phyloP scores from a whole-genome alignment of 2,888 invertebrate genomes.

The Drosophila setosimentum region DNA sequence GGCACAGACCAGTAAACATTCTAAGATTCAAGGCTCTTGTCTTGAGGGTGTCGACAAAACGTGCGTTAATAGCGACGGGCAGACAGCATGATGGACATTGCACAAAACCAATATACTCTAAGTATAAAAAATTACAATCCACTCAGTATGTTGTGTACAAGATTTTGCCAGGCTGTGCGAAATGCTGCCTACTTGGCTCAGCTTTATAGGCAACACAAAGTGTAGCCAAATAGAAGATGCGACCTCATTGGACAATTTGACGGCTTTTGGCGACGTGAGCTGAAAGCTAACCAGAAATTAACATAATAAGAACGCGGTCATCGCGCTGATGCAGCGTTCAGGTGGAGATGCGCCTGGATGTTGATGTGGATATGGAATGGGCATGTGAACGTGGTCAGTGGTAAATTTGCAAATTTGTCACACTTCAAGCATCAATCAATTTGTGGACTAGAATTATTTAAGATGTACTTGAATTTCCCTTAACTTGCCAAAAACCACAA shows the following conservation, averaged over 20 bases:
- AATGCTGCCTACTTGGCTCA: conserved; percentile 19
- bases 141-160: conserved; percentile 3
- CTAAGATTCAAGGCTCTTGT: background rate
- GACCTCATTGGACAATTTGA: conserved; percentile 11
- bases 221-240: conserved; percentile 21
- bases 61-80: background rate
- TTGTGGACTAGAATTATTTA: conserved; percentile 4
- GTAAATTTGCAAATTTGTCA: conserved; percentile 61
- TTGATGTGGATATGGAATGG: background rate
- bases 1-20: background rate
- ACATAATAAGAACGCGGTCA: conserved; percentile 39
- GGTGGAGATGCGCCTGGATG: conserved; percentile 7
- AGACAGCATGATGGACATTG: background rate
- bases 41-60: background rate
- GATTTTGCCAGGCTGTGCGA: conserved; percentile 12
- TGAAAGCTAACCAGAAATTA: conserved; percentile 60
- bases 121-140: conserved; percentile 1
- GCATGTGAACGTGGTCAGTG: conserved; percentile 30
- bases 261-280: conserved; percentile 49
- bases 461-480: conserved; percentile 9
- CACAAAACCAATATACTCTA: background rate
- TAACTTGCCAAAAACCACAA: conserved; percentile 3
- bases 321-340: conserved; percentile 11
- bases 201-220: conserved; percentile 23
- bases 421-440: conserved; percentile 43